A percentile compares a stretch with the other conserved stretches of the same genome.
These are phyloP conservation scores for Drosophila sp. DNA, from an alignment of 1,140 invertebrate species.

Conservation along the genomic window DNA sequence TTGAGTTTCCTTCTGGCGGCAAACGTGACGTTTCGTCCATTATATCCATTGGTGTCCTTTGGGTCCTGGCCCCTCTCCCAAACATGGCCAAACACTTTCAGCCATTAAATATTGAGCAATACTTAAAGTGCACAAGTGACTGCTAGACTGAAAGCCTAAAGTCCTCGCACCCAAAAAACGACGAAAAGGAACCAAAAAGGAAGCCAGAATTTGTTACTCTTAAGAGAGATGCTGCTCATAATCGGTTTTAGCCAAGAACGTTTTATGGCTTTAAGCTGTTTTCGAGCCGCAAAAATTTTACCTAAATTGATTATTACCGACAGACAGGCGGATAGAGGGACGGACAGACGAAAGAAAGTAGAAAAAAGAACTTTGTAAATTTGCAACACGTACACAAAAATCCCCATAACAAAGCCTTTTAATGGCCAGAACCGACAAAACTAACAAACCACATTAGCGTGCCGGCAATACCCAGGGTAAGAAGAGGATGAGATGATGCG, in stretches of 20 bases:
- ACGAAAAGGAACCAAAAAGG: background rate
- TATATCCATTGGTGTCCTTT: background rate
- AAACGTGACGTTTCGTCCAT: slow-evolving; percentile 7
- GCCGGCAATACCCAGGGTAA: slow-evolving; percentile 3
- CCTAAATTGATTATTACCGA: slow-evolving; percentile 74
- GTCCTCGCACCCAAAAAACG: too few relatives aligned
- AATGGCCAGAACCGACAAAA: slow-evolving; percentile 71
- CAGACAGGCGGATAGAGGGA: slow-evolving; percentile 31
- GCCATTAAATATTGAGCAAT: slow-evolving; percentile 57
- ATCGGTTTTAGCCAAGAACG: slow-evolving; percentile 63
- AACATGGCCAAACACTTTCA: slow-evolving; percentile 6
- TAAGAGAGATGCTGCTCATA: slow-evolving; percentile 60
- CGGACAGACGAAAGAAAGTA: background rate
- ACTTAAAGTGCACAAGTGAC: slow-evolving; percentile 41
- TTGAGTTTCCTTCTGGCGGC: background rate
- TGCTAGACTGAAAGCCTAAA: too few relatives aligned
- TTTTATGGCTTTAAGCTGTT: slow-evolving; percentile 76
- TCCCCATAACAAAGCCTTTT: slow-evolving; percentile 78
- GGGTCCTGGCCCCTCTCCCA: background rate
- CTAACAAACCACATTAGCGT: slow-evolving; percentile 77
- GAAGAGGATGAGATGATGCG: background rate
- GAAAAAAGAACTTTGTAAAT: slow-evolving; percentile 64
- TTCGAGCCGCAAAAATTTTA: slow-evolving; percentile 50
- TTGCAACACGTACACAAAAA: slow-evolving; percentile 77
- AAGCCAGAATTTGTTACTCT: slow-evolving; percentile 64